phyloP scores from a whole-genome alignment of 2,797 vertebrate species.

The Pampus argenteus region DNA sequence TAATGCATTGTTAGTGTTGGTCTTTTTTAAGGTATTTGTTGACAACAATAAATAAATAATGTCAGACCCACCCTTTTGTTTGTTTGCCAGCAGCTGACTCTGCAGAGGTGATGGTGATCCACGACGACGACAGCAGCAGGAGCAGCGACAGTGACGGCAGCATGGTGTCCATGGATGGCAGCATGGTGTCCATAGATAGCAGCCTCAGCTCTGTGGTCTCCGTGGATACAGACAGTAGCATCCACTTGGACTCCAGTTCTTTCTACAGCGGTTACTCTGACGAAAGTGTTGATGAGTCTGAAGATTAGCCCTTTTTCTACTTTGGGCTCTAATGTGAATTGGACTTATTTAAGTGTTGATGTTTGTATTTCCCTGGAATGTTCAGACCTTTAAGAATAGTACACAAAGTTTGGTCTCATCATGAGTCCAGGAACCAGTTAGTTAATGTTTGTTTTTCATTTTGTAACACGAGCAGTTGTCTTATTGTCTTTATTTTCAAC shows the following conservation, averaged over 20 bases:
- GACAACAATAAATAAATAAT: not conserved
- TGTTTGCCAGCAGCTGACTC: slow-evolving; percentile 42
- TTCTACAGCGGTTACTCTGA: slow-evolving; percentile 33
- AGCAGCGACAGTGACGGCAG: slow-evolving; percentile 45
- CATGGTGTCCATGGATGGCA: slow-evolving; percentile 53
- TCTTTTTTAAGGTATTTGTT: too few species aligned
- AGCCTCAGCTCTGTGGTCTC: slow-evolving; percentile 70
- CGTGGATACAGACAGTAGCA: slow-evolving; percentile 63
- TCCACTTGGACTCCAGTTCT: slow-evolving; percentile 54
- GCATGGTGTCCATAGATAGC: slow-evolving; percentile 27
- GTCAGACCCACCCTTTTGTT: not conserved
- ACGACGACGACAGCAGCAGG: slow-evolving; percentile 64
- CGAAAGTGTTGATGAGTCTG: slow-evolving; percentile 49
- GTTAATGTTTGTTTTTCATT: slow-evolving; percentile 27
- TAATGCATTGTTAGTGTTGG: too few species aligned
- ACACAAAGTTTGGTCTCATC: not conserved
- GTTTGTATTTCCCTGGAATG: slow-evolving; percentile 8
- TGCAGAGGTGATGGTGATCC: slow-evolving; percentile 71
- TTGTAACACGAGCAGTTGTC: slow-evolving; percentile 34
- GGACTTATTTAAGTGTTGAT: slow-evolving; percentile 19
- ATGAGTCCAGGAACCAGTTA: slow-evolving; percentile 9
- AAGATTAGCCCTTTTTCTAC: slow-evolving; percentile 40
- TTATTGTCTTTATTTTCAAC: slow-evolving; percentile 54
- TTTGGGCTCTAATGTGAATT: not conserved
- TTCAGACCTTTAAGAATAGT: slow-evolving; percentile 18